A percentile compares a stretch with the other conserved stretches of the same genome.
Evolutionary conservation across 2,888 invertebrate genomes (phyloP).

Genomic region (Callinectes sapidus): DNA sequence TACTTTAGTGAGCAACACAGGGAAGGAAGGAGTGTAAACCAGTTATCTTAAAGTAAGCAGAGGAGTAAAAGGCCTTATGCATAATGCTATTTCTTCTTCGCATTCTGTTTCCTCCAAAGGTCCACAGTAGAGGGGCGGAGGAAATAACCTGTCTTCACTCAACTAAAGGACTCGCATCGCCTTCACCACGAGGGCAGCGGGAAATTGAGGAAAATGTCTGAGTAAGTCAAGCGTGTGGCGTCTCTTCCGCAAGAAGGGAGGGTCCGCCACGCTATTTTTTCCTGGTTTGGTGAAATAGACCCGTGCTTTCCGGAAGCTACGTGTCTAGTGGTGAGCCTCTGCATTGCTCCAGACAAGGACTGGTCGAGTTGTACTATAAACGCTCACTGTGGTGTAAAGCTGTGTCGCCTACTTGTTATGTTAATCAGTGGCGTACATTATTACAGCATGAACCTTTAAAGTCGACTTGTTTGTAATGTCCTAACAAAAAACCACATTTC

Average conservation of each 20-base stretch:
- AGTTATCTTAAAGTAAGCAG: background rate
- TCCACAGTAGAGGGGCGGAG: background rate
- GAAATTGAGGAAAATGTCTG: conserved; percentile 1
- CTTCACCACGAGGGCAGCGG: background rate
- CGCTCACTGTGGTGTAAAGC: background rate
- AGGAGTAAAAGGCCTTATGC: background rate
- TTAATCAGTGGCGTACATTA: background rate
- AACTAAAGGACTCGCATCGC: background rate
- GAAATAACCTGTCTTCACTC: background rate
- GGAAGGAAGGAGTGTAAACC: background rate
- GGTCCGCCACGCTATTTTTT: background rate
- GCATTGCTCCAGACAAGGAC: background rate
- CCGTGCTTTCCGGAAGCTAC: background rate
- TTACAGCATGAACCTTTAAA: background rate
- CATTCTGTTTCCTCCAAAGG: background rate
- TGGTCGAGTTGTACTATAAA: background rate
- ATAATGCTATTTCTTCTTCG: background rate
- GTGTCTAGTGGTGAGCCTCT: background rate
- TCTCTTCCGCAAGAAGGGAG: background rate
- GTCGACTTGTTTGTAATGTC: background rate
- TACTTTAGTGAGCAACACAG: background rate
- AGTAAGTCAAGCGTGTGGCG: conserved; percentile 4
- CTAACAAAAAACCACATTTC: too few relatives aligned
- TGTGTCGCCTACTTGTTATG: background rate
- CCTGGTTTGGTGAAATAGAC: background rate